Conservation (phyloP, 2,888 invertebrate species). For the Germaria angustata region DNA sequence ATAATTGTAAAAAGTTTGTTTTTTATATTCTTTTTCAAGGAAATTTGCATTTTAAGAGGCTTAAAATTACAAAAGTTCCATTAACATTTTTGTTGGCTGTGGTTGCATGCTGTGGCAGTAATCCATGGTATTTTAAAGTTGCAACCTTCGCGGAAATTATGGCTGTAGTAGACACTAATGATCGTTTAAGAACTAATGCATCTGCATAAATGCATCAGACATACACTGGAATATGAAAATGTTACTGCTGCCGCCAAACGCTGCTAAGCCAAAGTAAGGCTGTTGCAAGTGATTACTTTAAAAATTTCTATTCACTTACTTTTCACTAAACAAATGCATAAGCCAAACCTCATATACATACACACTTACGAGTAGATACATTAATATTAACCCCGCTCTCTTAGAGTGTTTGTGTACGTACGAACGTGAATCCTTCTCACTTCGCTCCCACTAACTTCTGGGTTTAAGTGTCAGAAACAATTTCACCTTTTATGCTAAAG, state of each 20-base stretch:
- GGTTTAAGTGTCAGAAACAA: constrained; percentile 65
- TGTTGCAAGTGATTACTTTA: constrained; percentile 58
- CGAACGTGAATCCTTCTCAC: not conserved
- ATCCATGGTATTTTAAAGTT: constrained; percentile 39
- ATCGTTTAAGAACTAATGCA: constrained; percentile 57
- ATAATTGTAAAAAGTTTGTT: not conserved
- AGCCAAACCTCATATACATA: not conserved
- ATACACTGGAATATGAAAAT: not conserved
- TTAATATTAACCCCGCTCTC: constrained; percentile 4
- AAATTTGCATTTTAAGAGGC: constrained; percentile 25
- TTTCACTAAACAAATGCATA: not conserved
- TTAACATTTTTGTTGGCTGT: constrained; percentile 17
- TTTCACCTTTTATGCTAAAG: constrained; percentile 67
- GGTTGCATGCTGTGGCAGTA: constrained; percentile 38
- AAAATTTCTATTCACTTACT: constrained; percentile 44
- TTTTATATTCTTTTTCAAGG: not conserved
- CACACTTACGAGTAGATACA: not conserved
- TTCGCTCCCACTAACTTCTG: constrained; percentile 29
- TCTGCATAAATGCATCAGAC: constrained; percentile 1
- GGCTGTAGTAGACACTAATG: constrained; percentile 56
- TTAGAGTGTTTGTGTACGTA: not conserved
- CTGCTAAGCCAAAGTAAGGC: constrained; percentile 15
- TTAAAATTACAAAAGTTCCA: constrained; percentile 28
- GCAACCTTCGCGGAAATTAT: constrained; percentile 56
- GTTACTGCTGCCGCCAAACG: not conserved